A percentile compares a stretch with the other conserved stretches of the same genome.
Conservation (phyloP, 1,140 invertebrate species). For the Latrodectus geometricus region DNA sequence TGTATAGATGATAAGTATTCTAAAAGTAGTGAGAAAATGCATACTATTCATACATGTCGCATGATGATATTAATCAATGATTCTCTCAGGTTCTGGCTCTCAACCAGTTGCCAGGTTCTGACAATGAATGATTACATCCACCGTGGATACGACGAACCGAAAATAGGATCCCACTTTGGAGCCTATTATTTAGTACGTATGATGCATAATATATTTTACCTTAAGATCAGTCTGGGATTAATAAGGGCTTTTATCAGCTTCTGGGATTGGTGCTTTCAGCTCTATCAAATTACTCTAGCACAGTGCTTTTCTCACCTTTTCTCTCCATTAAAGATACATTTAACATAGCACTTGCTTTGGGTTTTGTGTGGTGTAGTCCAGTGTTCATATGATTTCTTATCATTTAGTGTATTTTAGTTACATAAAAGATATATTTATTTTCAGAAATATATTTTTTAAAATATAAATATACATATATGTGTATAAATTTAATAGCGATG, state of each 20-base stretch:
- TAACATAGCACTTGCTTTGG: background rate
- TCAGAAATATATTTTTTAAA: too few relatives aligned
- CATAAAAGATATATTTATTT: too few relatives aligned
- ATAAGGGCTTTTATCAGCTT: too few relatives aligned
- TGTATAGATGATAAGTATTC: background rate
- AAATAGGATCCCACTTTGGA: constrained; percentile 59
- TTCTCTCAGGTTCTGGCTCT: constrained; percentile 54
- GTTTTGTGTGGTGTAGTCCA: too few relatives aligned
- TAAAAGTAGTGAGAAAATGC: background rate
- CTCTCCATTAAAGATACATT: too few relatives aligned
- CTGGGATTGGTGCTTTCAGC: too few relatives aligned
- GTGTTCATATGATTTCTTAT: too few relatives aligned
- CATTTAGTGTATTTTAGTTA: too few relatives aligned
- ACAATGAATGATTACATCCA: constrained; percentile 60
- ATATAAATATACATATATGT: too few relatives aligned
- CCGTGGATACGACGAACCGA: constrained; percentile 51
- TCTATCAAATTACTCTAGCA: too few relatives aligned
- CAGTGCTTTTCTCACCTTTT: too few relatives aligned
- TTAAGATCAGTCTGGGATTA: background rate
- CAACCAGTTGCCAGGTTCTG: constrained; percentile 49
- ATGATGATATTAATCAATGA: constrained; percentile 15
- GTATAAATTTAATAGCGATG: too few relatives aligned
- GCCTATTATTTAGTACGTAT: constrained; percentile 60
- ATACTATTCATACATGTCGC: background rate
- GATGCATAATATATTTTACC: background rate